Conservation (phyloP, 2,113 vertebrate species). For the Siniperca knerii region DNA sequence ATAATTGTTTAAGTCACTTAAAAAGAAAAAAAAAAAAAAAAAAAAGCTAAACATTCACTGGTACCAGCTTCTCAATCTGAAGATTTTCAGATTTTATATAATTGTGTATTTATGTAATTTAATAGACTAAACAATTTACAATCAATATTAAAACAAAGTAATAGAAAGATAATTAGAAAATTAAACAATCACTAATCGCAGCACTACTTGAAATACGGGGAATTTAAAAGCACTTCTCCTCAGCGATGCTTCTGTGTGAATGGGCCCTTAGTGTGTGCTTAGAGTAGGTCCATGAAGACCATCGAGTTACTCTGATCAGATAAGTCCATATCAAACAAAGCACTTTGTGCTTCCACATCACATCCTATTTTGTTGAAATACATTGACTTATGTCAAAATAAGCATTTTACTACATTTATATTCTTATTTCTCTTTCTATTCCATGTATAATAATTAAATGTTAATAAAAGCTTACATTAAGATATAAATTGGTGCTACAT, state of each 20-base stretch:
- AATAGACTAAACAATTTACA: neutral
- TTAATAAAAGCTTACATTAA: neutral
- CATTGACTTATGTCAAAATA: neutral
- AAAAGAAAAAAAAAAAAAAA: neutral
- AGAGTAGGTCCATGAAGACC: neutral
- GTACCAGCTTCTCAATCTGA: neutral
- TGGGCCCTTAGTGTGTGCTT: neutral
- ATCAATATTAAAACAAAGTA: neutral
- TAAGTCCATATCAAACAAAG: neutral
- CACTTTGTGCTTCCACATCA: neutral
- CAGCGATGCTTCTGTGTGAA: neutral
- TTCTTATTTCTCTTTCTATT: neutral
- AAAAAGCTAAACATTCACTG: neutral
- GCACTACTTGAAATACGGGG: neutral
- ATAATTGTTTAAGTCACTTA: neutral
- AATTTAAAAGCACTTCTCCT: neutral
- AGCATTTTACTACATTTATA: neutral
- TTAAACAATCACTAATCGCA: neutral
- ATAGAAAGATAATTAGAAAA: neutral
- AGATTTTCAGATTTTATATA: neutral
- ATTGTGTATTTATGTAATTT: neutral
- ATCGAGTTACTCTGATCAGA: neutral
- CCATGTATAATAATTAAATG: neutral
- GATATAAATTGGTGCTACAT: neutral
- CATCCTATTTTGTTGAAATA: neutral